Base-by-base conservation (phyloP, 2,797 vertebrate genomes). In the Mormyrus proboscirostris region DNA sequence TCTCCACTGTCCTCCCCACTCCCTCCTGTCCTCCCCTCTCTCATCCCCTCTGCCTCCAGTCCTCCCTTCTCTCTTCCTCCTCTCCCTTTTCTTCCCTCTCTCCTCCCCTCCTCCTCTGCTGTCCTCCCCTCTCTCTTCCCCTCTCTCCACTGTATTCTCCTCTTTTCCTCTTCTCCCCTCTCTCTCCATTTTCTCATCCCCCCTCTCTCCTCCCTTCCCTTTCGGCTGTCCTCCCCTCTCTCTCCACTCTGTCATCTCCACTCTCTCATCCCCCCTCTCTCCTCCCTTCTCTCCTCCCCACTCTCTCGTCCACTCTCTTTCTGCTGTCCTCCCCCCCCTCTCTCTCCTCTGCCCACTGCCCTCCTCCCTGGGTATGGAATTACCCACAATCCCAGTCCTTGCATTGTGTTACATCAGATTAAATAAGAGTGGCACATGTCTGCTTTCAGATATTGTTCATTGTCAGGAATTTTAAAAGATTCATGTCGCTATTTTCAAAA, bases 401-500 rank as follows among this genome's bases (percentile, higher is more conserved):
- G 91, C 94, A 90, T 90, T 92, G 90, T 89, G 91, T 95, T 95
- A 94, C 94, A 95, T 95, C 95, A 96, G 92, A 93, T 94, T 90
- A 92, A 53, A 92, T 93, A 92, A 92, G 87, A 91, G 65, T 84
- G 85, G 53, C 85, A 87, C 85, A 87, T 57, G 51, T 29, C 85
- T 87, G 50, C 4, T 57, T 55, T 87, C 16, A 59, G 38, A 87
- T 51, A 87, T 41, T 79, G 73, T 33, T 85, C 83, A 51, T 33
- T 87, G 85, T 38, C 5, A 33, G 29, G 47, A 59, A 38, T 57
- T 87, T 57, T 22, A 9, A 57, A 57, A 38, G 53, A 19, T 57
- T 29, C 84, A 14, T 55, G 84, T 50, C 6, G 33, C 44, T 84
- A 22, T 84, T 51, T 19, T 53, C 19, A 50, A 22, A 19, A 22